Base-by-base conservation (phyloP, 2,113 vertebrate genomes). In the Ifrita kowaldi region DNA sequence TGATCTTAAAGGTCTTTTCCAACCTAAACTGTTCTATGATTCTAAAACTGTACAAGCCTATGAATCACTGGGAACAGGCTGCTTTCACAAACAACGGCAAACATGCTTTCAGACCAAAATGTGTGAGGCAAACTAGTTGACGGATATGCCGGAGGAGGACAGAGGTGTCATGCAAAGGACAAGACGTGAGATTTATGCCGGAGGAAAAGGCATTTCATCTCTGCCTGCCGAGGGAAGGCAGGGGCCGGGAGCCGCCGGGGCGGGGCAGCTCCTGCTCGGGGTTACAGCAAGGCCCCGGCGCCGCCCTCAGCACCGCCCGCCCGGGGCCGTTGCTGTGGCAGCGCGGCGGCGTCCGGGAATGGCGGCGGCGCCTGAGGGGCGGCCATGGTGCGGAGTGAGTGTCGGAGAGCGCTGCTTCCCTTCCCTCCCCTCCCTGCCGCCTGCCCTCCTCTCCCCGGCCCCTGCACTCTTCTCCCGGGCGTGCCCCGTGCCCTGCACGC, bases 191-290 rank as follows among this genome's bases (percentile, higher is more conserved):
- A 55, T 46, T 22, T 16, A 11, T 0, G 57, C 47, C 17, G 6
- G 33, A 33, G 28, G 57, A 33, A 14, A 35, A 32, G 7, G 3
- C 17, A 7, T 3, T 37, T 4, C 16, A 9, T 1, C 5, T 3
- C 7, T 0, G 28, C 17, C 13, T 0, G n/a, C 22, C 42, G n/a
- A 22, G 7, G 8, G 16, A 2, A 16, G 13, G 47, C 67, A 8
- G 67, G 26, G 16, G 20, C n/a, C 33, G 13, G 30, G 37, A 24
- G 16, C n/a, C 3, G 42, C 37, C 59, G 60, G 21, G 57, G 15
- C 27, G 44, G 20, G 0, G 56, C 74, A 2, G 74, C 44, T 18
- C 35, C 57, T 0, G 22, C 6, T 17, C 12, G 33, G 18, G 21
- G 16, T 19, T 3, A 4, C 1, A 3, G 60, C 24, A 0, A 2